Evolutionary conservation across 2,113 vertebrate genomes (phyloP).

Genomic region (Pardalotus punctatus): DNA sequence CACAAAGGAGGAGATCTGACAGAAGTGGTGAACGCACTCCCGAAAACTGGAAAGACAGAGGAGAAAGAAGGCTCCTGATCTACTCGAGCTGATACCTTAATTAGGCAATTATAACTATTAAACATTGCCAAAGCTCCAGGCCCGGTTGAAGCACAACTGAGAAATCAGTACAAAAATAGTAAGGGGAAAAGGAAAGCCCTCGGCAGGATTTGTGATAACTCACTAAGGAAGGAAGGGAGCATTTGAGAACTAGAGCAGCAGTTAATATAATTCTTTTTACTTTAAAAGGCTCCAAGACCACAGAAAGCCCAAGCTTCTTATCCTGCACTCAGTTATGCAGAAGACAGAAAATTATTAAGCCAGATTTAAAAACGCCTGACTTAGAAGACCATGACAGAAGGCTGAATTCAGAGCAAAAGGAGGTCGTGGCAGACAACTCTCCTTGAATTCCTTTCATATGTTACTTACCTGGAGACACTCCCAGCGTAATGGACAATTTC

Average conservation of each 20-base stretch:
- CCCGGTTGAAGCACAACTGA: slow-evolving; percentile 22
- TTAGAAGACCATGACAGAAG: not conserved
- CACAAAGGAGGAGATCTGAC: not conserved
- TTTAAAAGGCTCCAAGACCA: not conserved
- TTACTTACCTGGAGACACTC: not conserved
- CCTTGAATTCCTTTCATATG: not conserved
- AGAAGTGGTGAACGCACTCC: not conserved
- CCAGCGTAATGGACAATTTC: not conserved
- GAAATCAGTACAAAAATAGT: not conserved
- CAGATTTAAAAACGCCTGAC: not conserved
- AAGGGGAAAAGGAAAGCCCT: not conserved
- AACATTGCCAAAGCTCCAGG: slow-evolving; percentile 38
- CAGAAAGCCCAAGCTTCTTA: not conserved
- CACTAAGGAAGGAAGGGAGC: not conserved
- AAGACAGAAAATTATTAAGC: not conserved
- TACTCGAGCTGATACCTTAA: slow-evolving; percentile 33
- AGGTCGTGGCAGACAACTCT: not conserved
- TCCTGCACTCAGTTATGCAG: not conserved
- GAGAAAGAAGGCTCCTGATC: not conserved
- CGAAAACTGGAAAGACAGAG: not conserved
- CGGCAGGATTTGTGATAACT: not conserved
- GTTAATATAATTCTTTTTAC: not conserved
- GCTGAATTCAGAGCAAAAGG: not conserved
- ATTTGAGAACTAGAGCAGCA: not conserved
- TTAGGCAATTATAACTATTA: slow-evolving; percentile 57